Conservation (phyloP, 2,888 invertebrate genomes). For the Agriopis marginaria region DNA sequence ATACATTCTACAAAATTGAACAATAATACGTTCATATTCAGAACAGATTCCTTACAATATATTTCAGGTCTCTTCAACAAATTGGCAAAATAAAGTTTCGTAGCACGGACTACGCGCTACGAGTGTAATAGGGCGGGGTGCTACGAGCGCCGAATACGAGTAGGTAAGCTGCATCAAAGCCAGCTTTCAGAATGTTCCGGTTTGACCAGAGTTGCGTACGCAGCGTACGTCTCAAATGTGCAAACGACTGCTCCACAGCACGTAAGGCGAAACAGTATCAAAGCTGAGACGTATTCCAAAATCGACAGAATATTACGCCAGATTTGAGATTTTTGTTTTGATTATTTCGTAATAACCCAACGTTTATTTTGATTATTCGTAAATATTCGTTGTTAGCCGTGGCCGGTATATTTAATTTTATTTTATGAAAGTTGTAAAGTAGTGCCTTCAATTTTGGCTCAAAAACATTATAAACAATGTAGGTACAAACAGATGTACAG, state of each 20-base stretch:
- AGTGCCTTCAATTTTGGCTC: too few species aligned
- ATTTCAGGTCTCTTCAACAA: not conserved
- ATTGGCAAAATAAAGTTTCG: constrained; percentile 37
- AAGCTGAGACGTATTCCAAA: not conserved
- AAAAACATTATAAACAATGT: too few species aligned
- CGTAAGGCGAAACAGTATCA: constrained; percentile 4
- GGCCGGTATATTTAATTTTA: too few species aligned
- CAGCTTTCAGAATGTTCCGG: constrained; percentile 14
- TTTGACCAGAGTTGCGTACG: constrained; percentile 17
- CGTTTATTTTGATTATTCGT: too few species aligned
- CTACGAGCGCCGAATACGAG: constrained; percentile 20
- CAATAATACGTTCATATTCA: not conserved
- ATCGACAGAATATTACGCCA: too few species aligned
- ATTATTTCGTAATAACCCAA: too few species aligned
- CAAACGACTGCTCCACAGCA: not conserved
- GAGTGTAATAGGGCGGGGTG: constrained; percentile 17
- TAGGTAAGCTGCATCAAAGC: constrained; percentile 21
- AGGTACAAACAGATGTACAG: too few species aligned
- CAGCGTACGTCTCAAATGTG: constrained; percentile 13
- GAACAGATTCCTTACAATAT: not conserved
- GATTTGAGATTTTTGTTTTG: too few species aligned
- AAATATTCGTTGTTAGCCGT: too few species aligned
- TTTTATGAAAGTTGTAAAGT: too few species aligned
- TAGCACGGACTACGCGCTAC: constrained; percentile 33
- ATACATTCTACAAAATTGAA: too few species aligned